Evolutionary conservation across 2,888 invertebrate species (phyloP).

Genomic region (Xanthorhoe designata): DNA sequence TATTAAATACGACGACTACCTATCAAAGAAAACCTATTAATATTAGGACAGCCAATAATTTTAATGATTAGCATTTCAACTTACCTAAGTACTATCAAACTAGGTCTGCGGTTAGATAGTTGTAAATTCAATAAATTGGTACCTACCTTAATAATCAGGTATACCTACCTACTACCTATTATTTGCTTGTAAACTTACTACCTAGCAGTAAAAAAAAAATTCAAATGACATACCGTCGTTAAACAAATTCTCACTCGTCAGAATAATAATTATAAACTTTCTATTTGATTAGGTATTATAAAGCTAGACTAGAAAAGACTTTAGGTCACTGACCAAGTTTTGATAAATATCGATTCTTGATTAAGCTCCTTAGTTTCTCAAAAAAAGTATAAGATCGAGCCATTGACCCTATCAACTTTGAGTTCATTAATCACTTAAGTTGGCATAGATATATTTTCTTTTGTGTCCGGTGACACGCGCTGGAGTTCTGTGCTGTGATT

Average conservation of each 20-base stretch:
- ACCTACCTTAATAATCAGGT: constrained; percentile 31
- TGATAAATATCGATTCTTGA: background rate
- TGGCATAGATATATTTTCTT: constrained; percentile 30
- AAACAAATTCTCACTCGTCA: too few species aligned
- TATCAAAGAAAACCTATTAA: too few species aligned
- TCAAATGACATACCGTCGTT: too few species aligned
- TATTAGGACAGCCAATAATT: too few species aligned
- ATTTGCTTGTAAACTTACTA: too few species aligned
- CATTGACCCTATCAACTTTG: constrained; percentile 48
- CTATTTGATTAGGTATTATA: too few species aligned
- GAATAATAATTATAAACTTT: too few species aligned
- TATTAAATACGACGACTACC: background rate
- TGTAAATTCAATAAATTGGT: constrained; percentile 18
- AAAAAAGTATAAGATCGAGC: constrained; percentile 23
- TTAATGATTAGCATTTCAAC: too few species aligned
- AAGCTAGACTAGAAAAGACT: background rate
- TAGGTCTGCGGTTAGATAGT: too few species aligned
- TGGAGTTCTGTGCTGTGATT: constrained; percentile 28
- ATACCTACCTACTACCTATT: too few species aligned
- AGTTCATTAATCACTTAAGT: constrained; percentile 52
- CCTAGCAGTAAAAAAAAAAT: too few species aligned
- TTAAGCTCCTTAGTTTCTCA: background rate
- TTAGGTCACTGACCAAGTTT: background rate
- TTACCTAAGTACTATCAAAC: too few species aligned
- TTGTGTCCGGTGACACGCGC: constrained; percentile 25